A percentile compares a stretch with the other conserved stretches of the same genome.
phyloP scores from a whole-genome alignment of 2,888 invertebrate genomes.

The Agrochola lychnidis region DNA sequence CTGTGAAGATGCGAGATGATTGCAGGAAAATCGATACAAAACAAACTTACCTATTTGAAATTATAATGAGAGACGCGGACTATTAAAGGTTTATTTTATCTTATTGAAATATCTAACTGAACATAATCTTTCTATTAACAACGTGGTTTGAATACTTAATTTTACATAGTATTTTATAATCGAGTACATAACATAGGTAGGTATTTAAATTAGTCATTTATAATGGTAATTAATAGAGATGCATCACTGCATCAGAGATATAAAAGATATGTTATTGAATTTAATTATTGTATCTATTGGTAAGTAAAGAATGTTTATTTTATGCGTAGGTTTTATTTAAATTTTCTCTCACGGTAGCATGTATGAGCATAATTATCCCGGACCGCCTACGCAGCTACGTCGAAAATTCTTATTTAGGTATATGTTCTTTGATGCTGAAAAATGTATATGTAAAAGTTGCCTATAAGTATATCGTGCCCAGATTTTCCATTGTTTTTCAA shows the following conservation, averaged over 20 bases:
- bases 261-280: constrained; percentile 24
- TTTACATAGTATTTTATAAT: constrained; percentile 6
- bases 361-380: neutral
- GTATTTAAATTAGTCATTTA: constrained; percentile 37
- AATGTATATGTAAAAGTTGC: neutral
- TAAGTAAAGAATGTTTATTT: neutral
- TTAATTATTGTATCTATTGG: constrained; percentile 1
- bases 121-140: constrained; percentile 54
- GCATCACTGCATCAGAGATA: constrained; percentile 13
- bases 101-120: constrained; percentile 48
- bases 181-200: too few species aligned
- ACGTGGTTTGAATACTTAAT: constrained; percentile 42
- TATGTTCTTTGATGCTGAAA: neutral
- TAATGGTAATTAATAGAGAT: neutral
- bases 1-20: constrained; percentile 64
- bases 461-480: neutral
- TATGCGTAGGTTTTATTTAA: constrained; percentile 1
- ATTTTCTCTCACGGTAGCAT: neutral
- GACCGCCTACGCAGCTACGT: neutral
- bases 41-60: constrained; percentile 62
- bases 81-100: constrained; percentile 42
- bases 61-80: constrained; percentile 60
- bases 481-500: neutral
- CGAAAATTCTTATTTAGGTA: neutral
- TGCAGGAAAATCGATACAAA: constrained; percentile 73